phyloP scores from a whole-genome alignment of 2,888 invertebrate genomes.

The Trissoscelio sp. region DNA sequence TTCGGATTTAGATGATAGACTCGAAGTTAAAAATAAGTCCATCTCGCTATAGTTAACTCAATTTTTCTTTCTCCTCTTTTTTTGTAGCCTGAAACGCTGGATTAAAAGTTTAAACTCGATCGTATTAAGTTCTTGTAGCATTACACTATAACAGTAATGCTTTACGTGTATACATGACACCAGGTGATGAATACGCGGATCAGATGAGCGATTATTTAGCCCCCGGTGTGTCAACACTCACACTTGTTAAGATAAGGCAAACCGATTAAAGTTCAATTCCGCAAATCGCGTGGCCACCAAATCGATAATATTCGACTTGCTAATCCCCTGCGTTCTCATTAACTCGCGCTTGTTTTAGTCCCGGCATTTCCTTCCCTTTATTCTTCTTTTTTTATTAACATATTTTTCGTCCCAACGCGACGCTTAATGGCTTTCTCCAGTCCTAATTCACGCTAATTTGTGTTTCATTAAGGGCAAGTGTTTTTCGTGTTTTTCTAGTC shows the following conservation, averaged over 20 bases:
- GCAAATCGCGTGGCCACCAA: background rate
- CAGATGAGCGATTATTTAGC: constrained; percentile 18
- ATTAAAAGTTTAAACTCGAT: constrained; percentile 51
- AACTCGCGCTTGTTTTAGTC: background rate
- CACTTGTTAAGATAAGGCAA: constrained; percentile 19
- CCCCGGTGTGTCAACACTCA: constrained; percentile 3
- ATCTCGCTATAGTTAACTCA: constrained; percentile 21
- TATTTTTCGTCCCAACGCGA: background rate
- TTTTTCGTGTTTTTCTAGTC: constrained; percentile 31
- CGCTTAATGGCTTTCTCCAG: constrained; percentile 42
- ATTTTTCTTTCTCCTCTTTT: constrained; percentile 22
- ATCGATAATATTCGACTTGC: constrained; percentile 11
- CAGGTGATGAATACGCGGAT: constrained; percentile 25
- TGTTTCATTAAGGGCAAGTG: constrained; percentile 52
- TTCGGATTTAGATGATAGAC: constrained; percentile 41
- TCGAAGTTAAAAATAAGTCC: constrained; percentile 27
- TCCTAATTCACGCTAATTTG: constrained; percentile 53
- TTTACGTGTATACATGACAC: constrained; percentile 42
- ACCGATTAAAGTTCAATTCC: constrained; percentile 16
- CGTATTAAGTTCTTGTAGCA: constrained; percentile 13
- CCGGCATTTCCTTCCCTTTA: background rate
- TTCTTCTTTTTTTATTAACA: constrained; percentile 4
- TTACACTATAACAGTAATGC: constrained; percentile 17
- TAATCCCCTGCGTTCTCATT: constrained; percentile 13
- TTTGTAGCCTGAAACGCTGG: background rate